Base-by-base conservation (phyloP, 2,797 vertebrate genomes). In the Rhinatrema bivittatum region DNA sequence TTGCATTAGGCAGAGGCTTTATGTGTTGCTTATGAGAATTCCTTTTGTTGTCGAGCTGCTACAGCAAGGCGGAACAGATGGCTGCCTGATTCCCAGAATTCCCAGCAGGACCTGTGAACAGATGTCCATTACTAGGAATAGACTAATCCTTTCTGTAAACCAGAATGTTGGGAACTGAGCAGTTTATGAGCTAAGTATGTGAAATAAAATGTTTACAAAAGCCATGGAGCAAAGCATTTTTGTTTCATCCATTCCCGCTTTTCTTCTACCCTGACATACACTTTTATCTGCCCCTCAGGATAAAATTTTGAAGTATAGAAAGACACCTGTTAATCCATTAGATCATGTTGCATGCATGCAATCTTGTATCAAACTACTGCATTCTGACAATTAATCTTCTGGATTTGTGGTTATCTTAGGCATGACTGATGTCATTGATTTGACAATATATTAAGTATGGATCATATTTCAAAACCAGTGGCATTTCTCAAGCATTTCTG, bases 1-100 rank as follows among this genome's bases (percentile, higher is more conserved):
- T 66, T 41, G 60, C 59, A 45, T 32, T 61, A 50, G 31, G 33
- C 27, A 37, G 65, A 68, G 35, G 31, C 35, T 53, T 47, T 61
- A 45, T 46, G 65, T 56, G 42, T 40, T 57, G 25, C 26, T 49
- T 60, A 36, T 44, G 23, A 60, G 61, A 52, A 51, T 63, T 49
- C 33, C 36, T 32, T 65, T 73, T 68, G 56, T 60, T 67, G 25
- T 59, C 28, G 29, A 53, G 29, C 38, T 62, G 16, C 34, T 52
- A 55, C 46, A 42, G 50, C 24, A 56, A 25, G 42, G 50, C 65
- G 29, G 68, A 29, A 28, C 28, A 71, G 65, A 71, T 71, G 62
- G 68, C 42, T 60, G 20, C 33, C 56, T 50, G 61, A 63, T 58
- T 65, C 61, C 49, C 54, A 67, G 33, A 67, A 67, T 61, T 61